Conservation (phyloP, 2,113 vertebrate species). For the Perca schrenkii region DNA sequence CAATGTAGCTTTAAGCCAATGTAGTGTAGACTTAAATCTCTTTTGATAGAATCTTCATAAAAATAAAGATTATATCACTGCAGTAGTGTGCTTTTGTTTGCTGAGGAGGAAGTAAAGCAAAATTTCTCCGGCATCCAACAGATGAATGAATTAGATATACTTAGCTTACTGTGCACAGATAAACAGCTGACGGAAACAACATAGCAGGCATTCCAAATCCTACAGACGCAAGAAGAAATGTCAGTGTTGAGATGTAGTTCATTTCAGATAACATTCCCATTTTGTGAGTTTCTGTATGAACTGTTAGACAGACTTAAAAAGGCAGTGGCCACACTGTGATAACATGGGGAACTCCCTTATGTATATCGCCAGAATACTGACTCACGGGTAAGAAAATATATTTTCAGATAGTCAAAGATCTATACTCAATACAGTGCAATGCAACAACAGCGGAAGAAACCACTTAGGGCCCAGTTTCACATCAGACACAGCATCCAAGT, state of each 20-base stretch:
- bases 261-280: background rate
- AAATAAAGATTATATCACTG: constrained; percentile 9
- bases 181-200: constrained; percentile 40
- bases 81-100: background rate
- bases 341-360: background rate
- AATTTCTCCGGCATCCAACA: constrained; percentile 15
- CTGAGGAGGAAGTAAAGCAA: constrained; percentile 8
- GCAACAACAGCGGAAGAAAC: background rate
- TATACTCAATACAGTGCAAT: background rate
- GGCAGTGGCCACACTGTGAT: background rate
- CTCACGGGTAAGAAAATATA: background rate
- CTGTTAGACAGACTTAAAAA: constrained; percentile 1
- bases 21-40: constrained; percentile 6
- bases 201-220: background rate
- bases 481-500: background rate
- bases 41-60: constrained; percentile 21
- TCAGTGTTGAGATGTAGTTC: background rate
- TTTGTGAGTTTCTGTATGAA: background rate
- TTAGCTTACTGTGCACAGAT: constrained; percentile 36
- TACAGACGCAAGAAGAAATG: constrained; percentile 4
- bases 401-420: background rate
- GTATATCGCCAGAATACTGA: background rate
- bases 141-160: constrained; percentile 13
- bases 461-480: background rate
- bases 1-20: background rate